Base-by-base conservation (phyloP, 2,888 invertebrate genomes). In the Melinopterus prodromus region DNA sequence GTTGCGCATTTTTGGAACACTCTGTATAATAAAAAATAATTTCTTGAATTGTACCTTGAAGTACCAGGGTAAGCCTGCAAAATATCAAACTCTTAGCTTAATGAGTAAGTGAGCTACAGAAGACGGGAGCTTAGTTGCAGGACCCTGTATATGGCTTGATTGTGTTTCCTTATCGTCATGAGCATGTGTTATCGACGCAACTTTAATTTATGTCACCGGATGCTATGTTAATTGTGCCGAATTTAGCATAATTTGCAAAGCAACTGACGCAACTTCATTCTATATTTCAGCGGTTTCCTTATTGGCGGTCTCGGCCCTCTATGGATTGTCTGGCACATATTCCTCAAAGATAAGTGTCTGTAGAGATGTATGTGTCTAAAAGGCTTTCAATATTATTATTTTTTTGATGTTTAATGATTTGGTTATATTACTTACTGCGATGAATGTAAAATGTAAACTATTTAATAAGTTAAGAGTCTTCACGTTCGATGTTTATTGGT, bases 361-460 rank as follows among this genome's bases (percentile, higher is more conserved):
- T 53, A 53, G 53, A 53, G 53, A 53, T 53, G 53, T 53, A 53
- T 53, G 53, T 53, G 53, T 53, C 53, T 53, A 53, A 53, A 53
- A 53, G 53, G 53, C 53, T 53, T 53, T 7, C 5, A 53, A 3
- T 53, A 53, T 12, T 26, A 12, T 53, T 6, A 38, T 38, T 38
- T 53, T 53, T 53, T 9, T 53, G 53, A 9, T 53, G 53, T 53
- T 53, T 53, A 53, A 3, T 26, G 1, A 26, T 26, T 26, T 26
- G 26, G 26, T 53, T 12, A 53, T 53, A 53, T 53, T 53, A 53
- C 12, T 26, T 26, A 26, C 26, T 26, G 26, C 3, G 26, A 26
- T 26, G 26, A 26, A 26, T 26, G 26, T 3, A 26, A 26, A 26
- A 26, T 26, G 26, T 3, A 26, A 26, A 26, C 26, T 26, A 26